Percentiles rank a stretch among this genome's conserved stretches.
Evolutionary conservation across 1,140 invertebrate species (phyloP).

Genomic region (Papilio dardanus): DNA sequence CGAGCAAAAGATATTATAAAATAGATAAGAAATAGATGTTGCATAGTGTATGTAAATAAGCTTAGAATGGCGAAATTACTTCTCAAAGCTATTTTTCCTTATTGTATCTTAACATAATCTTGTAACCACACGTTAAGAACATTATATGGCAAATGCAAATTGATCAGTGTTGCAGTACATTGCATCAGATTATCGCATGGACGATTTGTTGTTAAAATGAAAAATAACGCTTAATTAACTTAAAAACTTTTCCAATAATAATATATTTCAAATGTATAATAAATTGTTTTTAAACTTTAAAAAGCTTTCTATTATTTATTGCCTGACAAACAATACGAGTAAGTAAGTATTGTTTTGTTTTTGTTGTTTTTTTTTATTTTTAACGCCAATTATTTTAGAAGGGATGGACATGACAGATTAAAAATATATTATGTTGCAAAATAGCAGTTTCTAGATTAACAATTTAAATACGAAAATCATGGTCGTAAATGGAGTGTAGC

Average conservation of each 20-base stretch:
- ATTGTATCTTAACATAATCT: slow-evolving; percentile 11
- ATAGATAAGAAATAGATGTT: no score
- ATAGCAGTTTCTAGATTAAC: neutral
- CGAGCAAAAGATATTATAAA: no score
- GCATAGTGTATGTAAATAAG: neutral
- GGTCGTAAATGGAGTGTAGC: slow-evolving; percentile 1
- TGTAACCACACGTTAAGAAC: neutral
- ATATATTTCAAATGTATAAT: no score
- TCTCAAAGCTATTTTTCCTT: slow-evolving; percentile 9
- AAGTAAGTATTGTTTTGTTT: no score
- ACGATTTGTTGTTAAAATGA: neutral
- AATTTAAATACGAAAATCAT: neutral
- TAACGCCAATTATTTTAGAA: no score
- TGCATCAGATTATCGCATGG: neutral
- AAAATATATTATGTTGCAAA: neutral
- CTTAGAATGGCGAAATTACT: neutral
- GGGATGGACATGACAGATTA: neutral
- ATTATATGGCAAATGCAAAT: neutral
- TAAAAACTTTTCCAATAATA: neutral
- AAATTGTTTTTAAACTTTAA: no score
- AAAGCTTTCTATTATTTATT: no score
- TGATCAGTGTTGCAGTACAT: neutral
- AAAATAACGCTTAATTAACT: neutral
- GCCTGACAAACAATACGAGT: no score
- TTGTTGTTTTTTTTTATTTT: no score